Base-by-base conservation (phyloP, 2,797 vertebrate species). In the Urophycis tenuis region DNA sequence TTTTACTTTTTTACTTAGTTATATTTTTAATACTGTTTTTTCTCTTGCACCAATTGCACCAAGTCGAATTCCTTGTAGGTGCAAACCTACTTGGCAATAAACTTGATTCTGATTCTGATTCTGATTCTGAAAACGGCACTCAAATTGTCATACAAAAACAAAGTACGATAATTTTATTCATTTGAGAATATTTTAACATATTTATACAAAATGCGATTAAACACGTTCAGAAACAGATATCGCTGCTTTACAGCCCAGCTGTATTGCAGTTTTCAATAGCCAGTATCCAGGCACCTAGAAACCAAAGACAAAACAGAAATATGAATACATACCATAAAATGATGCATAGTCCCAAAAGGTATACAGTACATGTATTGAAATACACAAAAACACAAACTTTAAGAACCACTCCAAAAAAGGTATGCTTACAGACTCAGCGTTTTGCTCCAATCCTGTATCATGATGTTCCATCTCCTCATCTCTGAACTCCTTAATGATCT, bases 381-480 rank as follows among this genome's bases (percentile, higher is more conserved):
- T 34, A 45, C 12, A 53, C n/a, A 69, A 69, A 34, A 75, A 14
- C 7, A 64, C 25, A 36, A 71, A 53, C 45, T 22, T 25, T 25
- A 74, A 45, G 25, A 49, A 22, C 3, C 9, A 35, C 2, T 31
- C 30, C 34, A n/a, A 19, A 69, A 4, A 80, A 80, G n/a, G 35
- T 12, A 67, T 19, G 86, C 93, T 92, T 85, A 98, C 98, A 73
- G 89, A 83, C 87, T 98, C 95, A 0, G 98, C 98, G 1, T 95
- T 92, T 0, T 98, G 94, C 29, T 94, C 94, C 14, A 99, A 78
- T 70, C 96, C 98, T 0, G 90, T 94, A 82, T 99, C 96, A 0
- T 98, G 97, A 89, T 99, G 98, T 39, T 98, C 96, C 84, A 94
- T 86, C 75, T 99, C 98, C 0, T 99, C 98, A 31, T 99, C 97